These are phyloP conservation scores for Latrodectus elegans DNA, from an alignment of 2,888 invertebrate genomes.

Conservation along the genomic window DNA sequence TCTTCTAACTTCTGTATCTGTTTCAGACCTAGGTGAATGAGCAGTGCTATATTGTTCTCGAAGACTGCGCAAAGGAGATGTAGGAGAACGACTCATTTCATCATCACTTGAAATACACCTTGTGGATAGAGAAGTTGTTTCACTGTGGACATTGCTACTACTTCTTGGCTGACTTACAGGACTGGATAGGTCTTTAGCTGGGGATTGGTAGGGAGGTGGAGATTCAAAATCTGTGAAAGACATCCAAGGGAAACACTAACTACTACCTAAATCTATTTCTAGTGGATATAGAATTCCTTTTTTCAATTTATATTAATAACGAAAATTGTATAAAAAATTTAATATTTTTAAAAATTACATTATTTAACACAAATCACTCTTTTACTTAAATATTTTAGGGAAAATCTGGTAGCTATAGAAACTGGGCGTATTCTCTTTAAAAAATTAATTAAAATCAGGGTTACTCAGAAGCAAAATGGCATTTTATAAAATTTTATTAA, in stretches of 20 bases:
- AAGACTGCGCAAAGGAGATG: slow-evolving; percentile 63
- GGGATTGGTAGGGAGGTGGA: slow-evolving; percentile 68
- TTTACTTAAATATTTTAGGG: too few relatives aligned
- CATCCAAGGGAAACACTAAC: slow-evolving; percentile 61
- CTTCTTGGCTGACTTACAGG: slow-evolving; percentile 65
- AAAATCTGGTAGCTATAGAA: too few relatives aligned
- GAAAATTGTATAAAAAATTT: too few relatives aligned
- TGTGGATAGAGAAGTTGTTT: slow-evolving; percentile 68
- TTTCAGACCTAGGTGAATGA: slow-evolving; percentile 67
- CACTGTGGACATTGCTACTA: slow-evolving; percentile 68
- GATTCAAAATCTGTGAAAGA: slow-evolving; percentile 69
- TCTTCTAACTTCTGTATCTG: slow-evolving; percentile 64
- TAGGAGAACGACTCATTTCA: slow-evolving; percentile 66
- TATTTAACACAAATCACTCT: too few relatives aligned
- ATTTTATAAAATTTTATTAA: too few relatives aligned
- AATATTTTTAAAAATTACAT: too few relatives aligned
- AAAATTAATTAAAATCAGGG: too few relatives aligned
- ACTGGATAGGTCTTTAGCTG: slow-evolving; percentile 68
- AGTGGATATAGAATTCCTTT: background rate
- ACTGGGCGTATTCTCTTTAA: too few relatives aligned
- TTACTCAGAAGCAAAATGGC: too few relatives aligned
- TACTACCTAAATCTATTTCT: slow-evolving; percentile 42
- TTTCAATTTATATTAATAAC: too few relatives aligned
- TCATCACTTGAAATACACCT: slow-evolving; percentile 68
- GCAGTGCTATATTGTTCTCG: slow-evolving; percentile 62